Percentiles rank a stretch among this genome's conserved stretches.
These are phyloP conservation scores for Drosophila lacertosa DNA, from an alignment of 1,140 invertebrate species.

Conservation along the genomic window DNA sequence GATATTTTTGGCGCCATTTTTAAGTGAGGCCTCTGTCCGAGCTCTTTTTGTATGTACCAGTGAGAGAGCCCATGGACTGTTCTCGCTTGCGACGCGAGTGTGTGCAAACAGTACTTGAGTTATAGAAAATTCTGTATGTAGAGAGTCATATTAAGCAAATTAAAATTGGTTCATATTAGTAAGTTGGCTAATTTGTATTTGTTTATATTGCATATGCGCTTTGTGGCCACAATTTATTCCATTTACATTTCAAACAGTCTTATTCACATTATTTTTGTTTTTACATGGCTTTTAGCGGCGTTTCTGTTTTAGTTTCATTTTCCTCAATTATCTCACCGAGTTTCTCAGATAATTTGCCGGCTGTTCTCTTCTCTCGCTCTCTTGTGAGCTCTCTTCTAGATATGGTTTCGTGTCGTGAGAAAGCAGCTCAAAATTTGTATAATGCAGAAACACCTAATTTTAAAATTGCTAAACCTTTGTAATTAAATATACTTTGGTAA, in stretches of 20 bases:
- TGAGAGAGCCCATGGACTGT: constrained; percentile 42
- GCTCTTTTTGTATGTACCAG: constrained; percentile 37
- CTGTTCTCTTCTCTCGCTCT: constrained; percentile 13
- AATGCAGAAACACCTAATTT: neutral
- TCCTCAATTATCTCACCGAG: constrained; percentile 42
- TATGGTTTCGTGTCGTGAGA: constrained; percentile 28
- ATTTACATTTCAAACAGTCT: constrained; percentile 36
- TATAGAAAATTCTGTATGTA: constrained; percentile 18
- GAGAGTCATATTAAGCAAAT: constrained; percentile 11
- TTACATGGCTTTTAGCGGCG: constrained; percentile 55
- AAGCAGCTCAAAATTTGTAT: neutral
- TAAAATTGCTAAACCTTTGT: neutral
- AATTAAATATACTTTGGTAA: neutral
- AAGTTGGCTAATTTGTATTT: constrained; percentile 46
- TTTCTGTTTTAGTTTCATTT: constrained; percentile 49
- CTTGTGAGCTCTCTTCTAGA: constrained; percentile 12
- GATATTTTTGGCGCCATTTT: constrained; percentile 68
- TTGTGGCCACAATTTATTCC: constrained; percentile 27
- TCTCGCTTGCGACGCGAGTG: constrained; percentile 25
- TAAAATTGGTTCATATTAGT: constrained; percentile 8
- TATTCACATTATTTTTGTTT: constrained; percentile 72
- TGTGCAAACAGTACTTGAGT: constrained; percentile 21
- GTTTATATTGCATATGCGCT: constrained; percentile 38
- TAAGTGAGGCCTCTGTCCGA: constrained; percentile 38
- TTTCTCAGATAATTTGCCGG: constrained; percentile 51